Evolutionary conservation across 2,113 vertebrate species (phyloP).

Genomic region (Sula dactylatra): DNA sequence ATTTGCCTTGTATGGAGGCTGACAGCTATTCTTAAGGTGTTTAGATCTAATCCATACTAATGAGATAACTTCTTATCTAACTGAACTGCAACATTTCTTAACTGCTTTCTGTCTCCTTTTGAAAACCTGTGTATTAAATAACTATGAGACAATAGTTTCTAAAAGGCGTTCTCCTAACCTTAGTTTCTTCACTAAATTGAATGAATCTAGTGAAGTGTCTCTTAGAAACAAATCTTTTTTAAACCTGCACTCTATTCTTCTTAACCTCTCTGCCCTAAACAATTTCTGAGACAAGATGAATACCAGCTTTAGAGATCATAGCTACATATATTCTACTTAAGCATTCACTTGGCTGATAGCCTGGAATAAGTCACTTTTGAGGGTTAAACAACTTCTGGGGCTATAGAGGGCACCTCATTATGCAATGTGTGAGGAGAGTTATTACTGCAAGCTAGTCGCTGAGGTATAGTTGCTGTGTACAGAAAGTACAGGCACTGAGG

Average conservation of each 20-base stretch:
- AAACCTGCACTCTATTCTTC: constrained; percentile 46
- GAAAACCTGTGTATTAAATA: constrained; percentile 7
- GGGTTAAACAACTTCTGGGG: constrained; percentile 35
- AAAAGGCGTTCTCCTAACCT: constrained; percentile 29
- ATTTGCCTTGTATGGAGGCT: not conserved
- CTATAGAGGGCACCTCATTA: constrained; percentile 5
- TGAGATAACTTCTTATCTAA: constrained; percentile 4
- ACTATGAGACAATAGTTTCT: not conserved
- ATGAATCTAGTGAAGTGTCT: constrained; percentile 37
- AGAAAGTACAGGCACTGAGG: not conserved
- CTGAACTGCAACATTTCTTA: not conserved
- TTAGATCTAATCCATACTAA: constrained; percentile 30
- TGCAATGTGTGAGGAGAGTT: not conserved
- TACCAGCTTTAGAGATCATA: constrained; percentile 3
- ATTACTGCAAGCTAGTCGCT: not conserved
- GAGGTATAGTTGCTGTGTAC: not conserved
- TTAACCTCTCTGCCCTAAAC: constrained; percentile 54
- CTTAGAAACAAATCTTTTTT: constrained; percentile 60
- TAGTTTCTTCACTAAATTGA: constrained; percentile 28
- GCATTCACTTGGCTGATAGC: constrained; percentile 41
- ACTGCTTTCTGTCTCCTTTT: not conserved
- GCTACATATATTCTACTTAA: constrained; percentile 31
- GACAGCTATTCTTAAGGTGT: not conserved
- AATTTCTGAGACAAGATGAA: constrained; percentile 53
- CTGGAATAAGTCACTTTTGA: constrained; percentile 50